phyloP scores from a whole-genome alignment of 1,140 invertebrate genomes.

The Conus betulinus region DNA sequence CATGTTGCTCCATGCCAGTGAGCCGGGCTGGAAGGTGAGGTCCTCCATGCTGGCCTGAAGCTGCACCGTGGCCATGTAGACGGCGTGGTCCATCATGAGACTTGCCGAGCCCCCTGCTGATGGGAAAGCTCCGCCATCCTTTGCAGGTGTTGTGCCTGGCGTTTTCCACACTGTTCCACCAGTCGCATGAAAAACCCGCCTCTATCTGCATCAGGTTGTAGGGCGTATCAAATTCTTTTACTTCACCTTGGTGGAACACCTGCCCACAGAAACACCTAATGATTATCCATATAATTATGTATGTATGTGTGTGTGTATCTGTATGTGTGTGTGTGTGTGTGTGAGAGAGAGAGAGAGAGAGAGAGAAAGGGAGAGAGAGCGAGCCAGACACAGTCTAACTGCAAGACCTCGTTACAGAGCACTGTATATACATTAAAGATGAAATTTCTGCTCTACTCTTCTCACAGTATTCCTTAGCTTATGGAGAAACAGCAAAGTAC shows the following conservation, averaged over 20 bases:
- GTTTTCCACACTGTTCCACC: conserved; percentile 66
- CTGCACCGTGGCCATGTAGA: conserved; percentile 34
- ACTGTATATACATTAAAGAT: too few relatives aligned
- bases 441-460: too few relatives aligned
- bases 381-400: too few relatives aligned
- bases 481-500: too few relatives aligned
- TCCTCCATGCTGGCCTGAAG: conserved; percentile 33
- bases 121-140: conserved; percentile 36
- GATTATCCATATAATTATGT: not conserved
- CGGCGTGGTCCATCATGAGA: conserved; percentile 40
- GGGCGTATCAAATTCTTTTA: conserved; percentile 83
- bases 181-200: conserved; percentile 73
- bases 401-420: too few relatives aligned
- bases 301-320: too few relatives aligned
- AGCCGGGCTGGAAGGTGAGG: conserved; percentile 29
- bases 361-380: too few relatives aligned
- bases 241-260: conserved; percentile 62
- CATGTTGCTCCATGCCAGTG: conserved; percentile 30
- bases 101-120: conserved; percentile 36
- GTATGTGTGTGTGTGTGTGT: too few relatives aligned
- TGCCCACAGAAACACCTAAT: conserved; percentile 33
- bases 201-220: conserved; percentile 80
- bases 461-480: too few relatives aligned
- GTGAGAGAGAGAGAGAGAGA: too few relatives aligned
- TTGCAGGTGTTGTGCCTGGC: conserved; percentile 54